These are phyloP conservation scores for Tanaodytes sp. DNA, from an alignment of 2,888 invertebrate species.

Conservation along the genomic window DNA sequence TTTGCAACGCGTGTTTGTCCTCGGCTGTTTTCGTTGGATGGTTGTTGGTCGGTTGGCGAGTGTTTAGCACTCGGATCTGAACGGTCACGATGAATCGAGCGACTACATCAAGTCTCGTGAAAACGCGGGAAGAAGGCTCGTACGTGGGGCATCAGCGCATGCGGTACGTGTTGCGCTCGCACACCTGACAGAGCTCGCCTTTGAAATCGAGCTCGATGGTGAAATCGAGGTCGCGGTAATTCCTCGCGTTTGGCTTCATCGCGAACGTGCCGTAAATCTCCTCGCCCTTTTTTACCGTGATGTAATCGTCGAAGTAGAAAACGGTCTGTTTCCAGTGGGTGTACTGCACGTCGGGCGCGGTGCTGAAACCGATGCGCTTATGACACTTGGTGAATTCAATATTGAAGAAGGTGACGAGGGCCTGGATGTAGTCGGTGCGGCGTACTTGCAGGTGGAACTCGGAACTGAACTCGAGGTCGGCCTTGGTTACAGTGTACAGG, in stretches of 20 bases:
- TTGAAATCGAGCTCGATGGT: conserved; percentile 93
- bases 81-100: conserved; percentile 40
- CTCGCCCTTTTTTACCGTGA: conserved; percentile 97
- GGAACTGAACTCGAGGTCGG: conserved; percentile 92
- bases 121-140: conserved; percentile 41
- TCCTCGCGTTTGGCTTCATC: conserved; percentile 96
- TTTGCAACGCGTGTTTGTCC: not conserved
- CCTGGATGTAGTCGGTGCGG: conserved; percentile 97
- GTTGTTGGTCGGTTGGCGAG: conserved; percentile 25
- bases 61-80: conserved; percentile 29
- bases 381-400: conserved; percentile 99
- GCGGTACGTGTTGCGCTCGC: conserved; percentile 89
- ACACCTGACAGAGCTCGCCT: conserved; percentile 88
- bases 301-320: conserved; percentile 97
- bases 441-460: conserved; percentile 88
- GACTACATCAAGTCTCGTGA: conserved; percentile 43
- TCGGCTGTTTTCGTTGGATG: not conserved
- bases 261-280: conserved; percentile 92
- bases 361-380: conserved; percentile 98
- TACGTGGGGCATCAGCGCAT: conserved; percentile 82
- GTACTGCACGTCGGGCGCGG: conserved; percentile 97
- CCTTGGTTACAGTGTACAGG: conserved; percentile 96
- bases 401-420: conserved; percentile 98
- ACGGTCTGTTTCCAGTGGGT: conserved; percentile 99
- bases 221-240: conserved; percentile 98